phyloP scores from a whole-genome alignment of 2,797 vertebrate species.

The Coranthus polyacanthus region DNA sequence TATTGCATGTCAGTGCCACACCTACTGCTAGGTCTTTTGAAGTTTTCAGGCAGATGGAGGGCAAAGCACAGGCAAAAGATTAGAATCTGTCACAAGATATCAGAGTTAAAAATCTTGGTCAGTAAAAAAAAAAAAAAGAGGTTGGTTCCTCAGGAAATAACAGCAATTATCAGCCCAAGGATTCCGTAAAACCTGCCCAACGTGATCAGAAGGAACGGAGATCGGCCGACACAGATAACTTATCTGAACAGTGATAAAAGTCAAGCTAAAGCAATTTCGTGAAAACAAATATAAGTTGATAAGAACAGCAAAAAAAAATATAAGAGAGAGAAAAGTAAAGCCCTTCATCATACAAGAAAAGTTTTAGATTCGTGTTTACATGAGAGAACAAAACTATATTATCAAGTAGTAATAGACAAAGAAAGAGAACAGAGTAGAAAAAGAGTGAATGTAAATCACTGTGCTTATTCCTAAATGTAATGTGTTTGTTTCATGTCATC shows the following conservation, averaged over 20 bases:
- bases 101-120: conserved; percentile 17
- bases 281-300: conserved; percentile 12
- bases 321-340: background rate
- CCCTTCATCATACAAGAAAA: background rate
- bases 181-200: conserved; percentile 16
- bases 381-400: background rate
- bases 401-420: too few relatives aligned
- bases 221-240: background rate
- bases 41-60: background rate
- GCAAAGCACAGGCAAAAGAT: conserved; percentile 10
- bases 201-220: conserved; percentile 12
- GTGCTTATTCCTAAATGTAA: background rate
- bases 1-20: too few relatives aligned
- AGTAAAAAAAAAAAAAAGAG: background rate
- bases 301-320: background rate
- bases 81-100: conserved; percentile 14
- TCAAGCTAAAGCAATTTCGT: background rate
- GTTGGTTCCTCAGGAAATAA: conserved; percentile 6
- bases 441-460: background rate
- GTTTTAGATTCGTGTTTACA: background rate
- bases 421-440: too few relatives aligned
- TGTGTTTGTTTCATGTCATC: background rate
- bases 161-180: conserved; percentile 6
- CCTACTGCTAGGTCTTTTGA: background rate
- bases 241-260: conserved; percentile 5